A percentile compares a stretch with the other conserved stretches of the same genome.
Conservation (phyloP, 2,113 vertebrate species). For the Sorex fumeus region DNA sequence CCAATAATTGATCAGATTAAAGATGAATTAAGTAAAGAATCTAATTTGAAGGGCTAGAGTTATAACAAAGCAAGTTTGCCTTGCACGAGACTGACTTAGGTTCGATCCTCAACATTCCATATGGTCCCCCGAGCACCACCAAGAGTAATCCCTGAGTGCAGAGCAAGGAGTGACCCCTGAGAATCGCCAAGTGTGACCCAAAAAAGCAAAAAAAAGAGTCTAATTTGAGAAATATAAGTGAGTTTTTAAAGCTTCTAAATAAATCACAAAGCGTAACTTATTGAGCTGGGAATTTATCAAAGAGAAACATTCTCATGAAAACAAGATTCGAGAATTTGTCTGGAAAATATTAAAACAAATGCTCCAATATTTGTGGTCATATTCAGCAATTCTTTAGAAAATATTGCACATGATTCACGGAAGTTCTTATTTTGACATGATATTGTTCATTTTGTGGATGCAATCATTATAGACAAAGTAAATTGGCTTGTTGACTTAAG, state of each 20-base stretch:
- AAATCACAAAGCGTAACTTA: conserved; percentile 47
- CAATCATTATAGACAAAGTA: conserved; percentile 30
- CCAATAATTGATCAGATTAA: conserved; percentile 35
- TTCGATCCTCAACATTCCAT: too few relatives aligned
- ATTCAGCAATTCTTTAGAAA: conserved; percentile 67
- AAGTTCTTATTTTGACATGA: conserved; percentile 53
- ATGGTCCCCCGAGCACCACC: too few relatives aligned
- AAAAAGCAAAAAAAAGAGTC: too few relatives aligned
- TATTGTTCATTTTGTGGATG: conserved; percentile 42
- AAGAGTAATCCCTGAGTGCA: too few relatives aligned
- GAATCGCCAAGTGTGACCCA: too few relatives aligned
- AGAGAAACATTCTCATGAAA: conserved; percentile 37
- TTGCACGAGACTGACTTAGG: too few relatives aligned
- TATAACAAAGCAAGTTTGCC: too few relatives aligned
- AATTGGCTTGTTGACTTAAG: not conserved
- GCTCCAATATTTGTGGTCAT: conserved; percentile 29
- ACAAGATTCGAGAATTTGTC: conserved; percentile 59
- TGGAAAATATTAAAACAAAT: conserved; percentile 62
- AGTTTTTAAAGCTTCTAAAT: conserved; percentile 3
- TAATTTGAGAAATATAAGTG: conserved; percentile 10
- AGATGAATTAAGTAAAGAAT: conserved; percentile 4
- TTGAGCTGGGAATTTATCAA: conserved; percentile 39
- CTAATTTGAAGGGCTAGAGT: too few relatives aligned
- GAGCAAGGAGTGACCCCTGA: too few relatives aligned
- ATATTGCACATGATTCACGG: conserved; percentile 52